These are phyloP conservation scores for Phymatocera aterrima DNA, from an alignment of 2,888 invertebrate genomes.

Conservation along the genomic window DNA sequence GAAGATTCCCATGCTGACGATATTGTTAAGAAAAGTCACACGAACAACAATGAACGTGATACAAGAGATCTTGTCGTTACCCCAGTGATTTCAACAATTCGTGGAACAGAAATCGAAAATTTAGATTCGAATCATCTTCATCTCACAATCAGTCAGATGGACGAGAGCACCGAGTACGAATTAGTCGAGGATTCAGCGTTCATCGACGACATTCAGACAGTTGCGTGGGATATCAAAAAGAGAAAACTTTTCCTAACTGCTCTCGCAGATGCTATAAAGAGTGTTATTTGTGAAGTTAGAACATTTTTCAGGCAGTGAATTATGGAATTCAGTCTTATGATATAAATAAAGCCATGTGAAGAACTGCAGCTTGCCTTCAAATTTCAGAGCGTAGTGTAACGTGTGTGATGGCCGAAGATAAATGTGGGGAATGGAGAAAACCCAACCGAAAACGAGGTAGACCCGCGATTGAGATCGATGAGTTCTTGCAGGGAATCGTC, in stretches of 20 bases:
- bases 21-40: neutral
- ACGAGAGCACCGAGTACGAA: neutral
- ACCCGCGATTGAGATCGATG: conserved; percentile 1
- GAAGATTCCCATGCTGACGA: neutral
- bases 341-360: neutral
- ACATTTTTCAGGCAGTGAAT: conserved; percentile 1
- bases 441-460: neutral
- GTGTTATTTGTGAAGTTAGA: neutral
- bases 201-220: neutral
- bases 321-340: neutral
- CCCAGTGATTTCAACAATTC: no score
- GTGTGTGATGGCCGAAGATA: neutral
- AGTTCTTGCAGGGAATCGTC: neutral
- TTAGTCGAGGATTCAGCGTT: neutral
- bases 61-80: no score
- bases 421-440: neutral
- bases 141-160: neutral
- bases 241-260: neutral
- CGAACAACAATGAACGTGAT: no score
- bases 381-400: neutral
- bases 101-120: neutral
- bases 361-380: conserved; percentile 1
- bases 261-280: neutral
- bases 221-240: neutral
- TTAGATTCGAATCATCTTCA: neutral